These are phyloP conservation scores for Cataglyphis altisquamis DNA, from an alignment of 2,888 invertebrate genomes.

Conservation along the genomic window DNA sequence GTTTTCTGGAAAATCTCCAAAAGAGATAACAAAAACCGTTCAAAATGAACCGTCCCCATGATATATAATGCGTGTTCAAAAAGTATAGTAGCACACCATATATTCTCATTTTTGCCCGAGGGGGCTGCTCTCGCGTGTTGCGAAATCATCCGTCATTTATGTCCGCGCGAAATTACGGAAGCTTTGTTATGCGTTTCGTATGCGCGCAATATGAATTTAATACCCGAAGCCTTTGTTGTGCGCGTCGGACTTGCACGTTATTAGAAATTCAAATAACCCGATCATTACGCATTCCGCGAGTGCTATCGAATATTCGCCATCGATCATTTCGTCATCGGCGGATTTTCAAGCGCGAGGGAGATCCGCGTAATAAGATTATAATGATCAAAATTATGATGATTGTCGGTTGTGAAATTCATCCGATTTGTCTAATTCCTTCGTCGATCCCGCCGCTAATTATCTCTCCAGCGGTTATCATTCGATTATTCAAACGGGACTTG, in stretches of 20 bases:
- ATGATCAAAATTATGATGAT: constrained; percentile 20
- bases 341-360: constrained; percentile 21
- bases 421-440: constrained; percentile 19
- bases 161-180: constrained; percentile 25
- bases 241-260: constrained; percentile 21
- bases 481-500: background rate
- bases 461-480: background rate
- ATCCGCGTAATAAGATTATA: constrained; percentile 34
- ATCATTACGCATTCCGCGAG: constrained; percentile 49
- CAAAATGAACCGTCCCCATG: background rate
- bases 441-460: constrained; percentile 3
- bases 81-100: constrained; percentile 10
- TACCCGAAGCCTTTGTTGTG: constrained; percentile 42
- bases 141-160: constrained; percentile 54
- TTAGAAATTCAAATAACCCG: constrained; percentile 54
- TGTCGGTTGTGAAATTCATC: background rate
- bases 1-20: constrained; percentile 37
- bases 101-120: constrained; percentile 27
- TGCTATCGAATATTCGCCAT: constrained; percentile 42
- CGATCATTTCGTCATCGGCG: constrained; percentile 43
- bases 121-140: constrained; percentile 27
- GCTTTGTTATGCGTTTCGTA: constrained; percentile 51
- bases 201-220: constrained; percentile 53
- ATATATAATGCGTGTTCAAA: constrained; percentile 33
- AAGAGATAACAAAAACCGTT: constrained; percentile 24